Conservation (phyloP, 2,113 vertebrate genomes). For the Podocnemis expansa region DNA sequence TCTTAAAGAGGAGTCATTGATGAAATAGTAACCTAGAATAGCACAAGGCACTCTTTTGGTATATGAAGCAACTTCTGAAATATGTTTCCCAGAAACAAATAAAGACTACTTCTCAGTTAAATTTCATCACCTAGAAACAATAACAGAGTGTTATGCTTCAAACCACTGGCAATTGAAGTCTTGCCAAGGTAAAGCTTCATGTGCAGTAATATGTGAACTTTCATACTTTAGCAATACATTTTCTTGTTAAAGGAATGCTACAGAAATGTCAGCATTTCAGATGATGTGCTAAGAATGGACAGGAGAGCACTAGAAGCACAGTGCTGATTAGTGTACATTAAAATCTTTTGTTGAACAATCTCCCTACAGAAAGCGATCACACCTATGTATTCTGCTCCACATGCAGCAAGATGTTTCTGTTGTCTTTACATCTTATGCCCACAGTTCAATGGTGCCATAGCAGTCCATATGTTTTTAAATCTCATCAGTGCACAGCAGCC, state of each 20-base stretch:
- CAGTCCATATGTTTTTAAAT: not conserved
- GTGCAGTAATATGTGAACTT: not conserved
- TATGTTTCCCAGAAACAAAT: constrained; percentile 16
- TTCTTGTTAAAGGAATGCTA: not conserved
- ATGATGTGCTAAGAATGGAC: not conserved
- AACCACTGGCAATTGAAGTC: not conserved
- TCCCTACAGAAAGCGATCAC: not conserved
- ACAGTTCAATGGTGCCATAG: not conserved
- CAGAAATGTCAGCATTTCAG: accelerated
- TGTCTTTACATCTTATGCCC: not conserved
- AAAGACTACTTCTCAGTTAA: not conserved
- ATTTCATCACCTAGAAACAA: not conserved
- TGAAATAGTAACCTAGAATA: constrained; percentile 33
- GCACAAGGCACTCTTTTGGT: constrained; percentile 36
- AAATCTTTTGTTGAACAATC: not conserved
- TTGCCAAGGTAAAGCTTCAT: not conserved
- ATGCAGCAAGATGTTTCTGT: not conserved
- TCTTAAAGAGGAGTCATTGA: constrained; percentile 48
- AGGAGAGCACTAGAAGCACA: not conserved
- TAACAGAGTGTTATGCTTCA: not conserved
- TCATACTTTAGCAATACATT: not conserved
- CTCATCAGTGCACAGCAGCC: not conserved
- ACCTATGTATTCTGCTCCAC: not conserved
- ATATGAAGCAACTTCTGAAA: not conserved
- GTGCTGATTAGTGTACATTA: accelerated